Percentiles rank a stretch among this genome's conserved stretches.
phyloP scores from a whole-genome alignment of 2,113 vertebrate genomes.

The Ptychochromis oligacanthus region DNA sequence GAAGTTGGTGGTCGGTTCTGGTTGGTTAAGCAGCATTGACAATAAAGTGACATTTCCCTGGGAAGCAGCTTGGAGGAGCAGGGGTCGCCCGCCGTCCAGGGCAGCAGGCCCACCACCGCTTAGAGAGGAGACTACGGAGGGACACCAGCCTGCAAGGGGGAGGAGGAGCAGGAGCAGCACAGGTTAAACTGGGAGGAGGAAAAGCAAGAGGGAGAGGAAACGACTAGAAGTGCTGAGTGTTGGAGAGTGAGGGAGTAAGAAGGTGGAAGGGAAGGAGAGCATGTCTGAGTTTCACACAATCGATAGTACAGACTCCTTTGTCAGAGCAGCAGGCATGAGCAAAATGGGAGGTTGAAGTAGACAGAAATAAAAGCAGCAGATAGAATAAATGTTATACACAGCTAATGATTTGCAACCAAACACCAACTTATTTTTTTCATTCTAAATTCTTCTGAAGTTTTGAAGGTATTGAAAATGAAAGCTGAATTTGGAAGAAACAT shows the following conservation, averaged over 20 bases:
- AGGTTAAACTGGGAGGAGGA: conserved; percentile 66
- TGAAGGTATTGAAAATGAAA: background rate
- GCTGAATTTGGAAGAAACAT: background rate
- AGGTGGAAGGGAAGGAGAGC: conserved; percentile 26
- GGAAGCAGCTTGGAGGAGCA: conserved; percentile 99
- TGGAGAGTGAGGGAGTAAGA: background rate
- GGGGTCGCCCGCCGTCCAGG: conserved; percentile 98
- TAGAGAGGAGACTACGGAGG: conserved; percentile 95
- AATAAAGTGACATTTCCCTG: conserved; percentile 99
- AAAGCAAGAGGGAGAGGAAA: conserved; percentile 27
- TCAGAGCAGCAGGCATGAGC: conserved; percentile 1
- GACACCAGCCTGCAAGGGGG: conserved; percentile 92
- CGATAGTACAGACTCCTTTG: background rate
- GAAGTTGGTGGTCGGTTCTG: conserved; percentile 80
- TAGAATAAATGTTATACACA: no score
- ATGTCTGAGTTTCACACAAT: conserved; percentile 36
- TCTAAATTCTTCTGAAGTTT: background rate
- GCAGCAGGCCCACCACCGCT: conserved; percentile 96
- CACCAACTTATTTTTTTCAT: background rate
- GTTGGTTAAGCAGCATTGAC: conserved; percentile 99
- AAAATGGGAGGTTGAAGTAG: background rate
- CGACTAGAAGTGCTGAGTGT: conserved; percentile 62
- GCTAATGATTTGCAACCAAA: background rate
- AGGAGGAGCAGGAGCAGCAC: conserved; percentile 56
- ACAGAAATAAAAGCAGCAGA: background rate